Evolutionary conservation across 2,888 invertebrate species (phyloP).

Genomic region (Gerris lacustris): DNA sequence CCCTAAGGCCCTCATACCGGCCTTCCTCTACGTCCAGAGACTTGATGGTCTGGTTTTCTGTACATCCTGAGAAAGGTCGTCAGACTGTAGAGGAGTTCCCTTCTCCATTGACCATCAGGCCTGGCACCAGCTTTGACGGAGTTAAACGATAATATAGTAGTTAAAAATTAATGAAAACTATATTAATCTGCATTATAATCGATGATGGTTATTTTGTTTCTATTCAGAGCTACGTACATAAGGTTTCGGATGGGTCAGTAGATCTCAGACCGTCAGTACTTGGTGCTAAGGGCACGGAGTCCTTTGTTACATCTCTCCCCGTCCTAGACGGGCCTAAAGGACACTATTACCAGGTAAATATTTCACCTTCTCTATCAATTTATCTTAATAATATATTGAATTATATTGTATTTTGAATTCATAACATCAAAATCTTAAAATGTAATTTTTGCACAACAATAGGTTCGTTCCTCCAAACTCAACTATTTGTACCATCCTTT

Average conservation of each 20-base stretch:
- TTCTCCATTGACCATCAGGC: too few relatives aligned
- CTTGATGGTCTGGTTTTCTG: too few relatives aligned
- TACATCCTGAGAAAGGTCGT: too few relatives aligned
- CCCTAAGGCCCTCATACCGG: too few relatives aligned
- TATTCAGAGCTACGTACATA: constrained; percentile 29
- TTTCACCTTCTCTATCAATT: background rate
- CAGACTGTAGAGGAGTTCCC: too few relatives aligned
- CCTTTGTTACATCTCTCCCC: constrained; percentile 42
- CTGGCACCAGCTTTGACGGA: too few relatives aligned
- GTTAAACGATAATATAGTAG: too few relatives aligned
- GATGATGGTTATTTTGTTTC: background rate
- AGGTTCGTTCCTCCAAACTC: too few relatives aligned
- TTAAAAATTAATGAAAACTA: too few relatives aligned
- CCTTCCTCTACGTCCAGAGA: too few relatives aligned
- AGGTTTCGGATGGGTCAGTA: constrained; percentile 33
- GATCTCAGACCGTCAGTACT: constrained; percentile 38
- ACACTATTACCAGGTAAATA: constrained; percentile 37
- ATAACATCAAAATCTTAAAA: background rate
- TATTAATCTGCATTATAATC: too few relatives aligned
- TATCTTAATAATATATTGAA: background rate
- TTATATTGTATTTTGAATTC: constrained; percentile 25
- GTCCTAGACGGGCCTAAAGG: constrained; percentile 42
- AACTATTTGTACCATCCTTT: too few relatives aligned
- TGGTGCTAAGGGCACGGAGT: constrained; percentile 35
- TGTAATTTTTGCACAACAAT: background rate